These are phyloP conservation scores for Zelleria hepariella DNA, from an alignment of 2,888 invertebrate genomes.

Conservation along the genomic window DNA sequence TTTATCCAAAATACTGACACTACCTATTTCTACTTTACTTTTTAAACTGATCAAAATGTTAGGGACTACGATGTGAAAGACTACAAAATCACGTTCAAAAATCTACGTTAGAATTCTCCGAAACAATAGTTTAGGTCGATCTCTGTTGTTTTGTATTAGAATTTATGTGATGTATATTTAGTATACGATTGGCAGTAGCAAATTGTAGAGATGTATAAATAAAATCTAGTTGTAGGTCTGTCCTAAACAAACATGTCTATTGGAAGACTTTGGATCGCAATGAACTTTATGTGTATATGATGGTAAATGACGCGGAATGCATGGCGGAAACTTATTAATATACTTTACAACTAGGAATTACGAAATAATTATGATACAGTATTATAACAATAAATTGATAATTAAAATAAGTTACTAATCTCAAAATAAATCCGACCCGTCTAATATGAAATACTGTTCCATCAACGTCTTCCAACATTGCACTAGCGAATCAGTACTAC, in stretches of 20 bases:
- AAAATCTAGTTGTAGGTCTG: not conserved
- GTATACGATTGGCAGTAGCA: slow-evolving; percentile 1
- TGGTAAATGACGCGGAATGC: not conserved
- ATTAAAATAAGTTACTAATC: slow-evolving; percentile 8
- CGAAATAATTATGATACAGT: not conserved
- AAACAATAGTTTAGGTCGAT: slow-evolving; percentile 52
- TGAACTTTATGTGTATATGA: not conserved
- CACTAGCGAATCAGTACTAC: slow-evolving; percentile 41
- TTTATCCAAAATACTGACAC: slow-evolving; percentile 62
- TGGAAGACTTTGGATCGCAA: slow-evolving; percentile 4
- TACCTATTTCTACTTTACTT: slow-evolving; percentile 41
- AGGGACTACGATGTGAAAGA: not conserved
- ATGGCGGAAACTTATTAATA: not conserved
- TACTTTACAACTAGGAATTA: not conserved
- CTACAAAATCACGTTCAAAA: not conserved
- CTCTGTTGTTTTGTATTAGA: not conserved
- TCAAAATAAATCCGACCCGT: slow-evolving; percentile 54
- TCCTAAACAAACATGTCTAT: not conserved
- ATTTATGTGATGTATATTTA: not conserved
- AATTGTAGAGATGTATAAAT: not conserved
- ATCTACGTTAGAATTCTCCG: slow-evolving; percentile 34
- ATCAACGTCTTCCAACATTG: not conserved
- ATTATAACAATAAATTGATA: not conserved
- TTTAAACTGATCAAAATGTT: not conserved
- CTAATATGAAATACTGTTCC: slow-evolving; percentile 49